Conservation (phyloP, 2,888 invertebrate genomes). For the Catocala sponsa region DNA sequence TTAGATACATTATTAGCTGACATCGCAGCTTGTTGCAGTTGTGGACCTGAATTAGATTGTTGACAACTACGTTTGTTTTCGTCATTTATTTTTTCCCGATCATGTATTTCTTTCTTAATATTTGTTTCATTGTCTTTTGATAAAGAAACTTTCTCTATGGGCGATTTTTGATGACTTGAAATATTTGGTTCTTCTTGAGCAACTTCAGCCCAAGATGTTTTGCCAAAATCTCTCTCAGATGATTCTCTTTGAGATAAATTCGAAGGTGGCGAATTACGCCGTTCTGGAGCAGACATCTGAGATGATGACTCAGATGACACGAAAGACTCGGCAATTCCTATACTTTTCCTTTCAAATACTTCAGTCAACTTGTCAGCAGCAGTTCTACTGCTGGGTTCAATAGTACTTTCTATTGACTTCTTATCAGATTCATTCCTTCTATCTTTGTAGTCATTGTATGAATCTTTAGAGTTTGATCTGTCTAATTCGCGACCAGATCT, state of each 20-base stretch:
- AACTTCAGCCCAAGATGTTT: conserved; percentile 84
- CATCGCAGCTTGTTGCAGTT: conserved; percentile 39
- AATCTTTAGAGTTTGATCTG: conserved; percentile 83
- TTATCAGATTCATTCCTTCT: conserved; percentile 84
- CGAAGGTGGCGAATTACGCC: conserved; percentile 78
- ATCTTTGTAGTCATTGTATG: conserved; percentile 83
- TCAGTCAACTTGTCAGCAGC: conserved; percentile 84
- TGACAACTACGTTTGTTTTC: conserved; percentile 55
- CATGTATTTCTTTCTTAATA: conserved; percentile 57
- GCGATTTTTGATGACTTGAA: conserved; percentile 53
- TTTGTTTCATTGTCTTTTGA: conserved; percentile 61
- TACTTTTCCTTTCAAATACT: conserved; percentile 84
- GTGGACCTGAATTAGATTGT: conserved; percentile 30
- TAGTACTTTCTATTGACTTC: conserved; percentile 72
- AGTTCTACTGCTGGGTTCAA: conserved; percentile 76
- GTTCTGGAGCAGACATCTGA: conserved; percentile 79
- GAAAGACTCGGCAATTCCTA: conserved; percentile 75
- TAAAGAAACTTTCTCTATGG: conserved; percentile 59
- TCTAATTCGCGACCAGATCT: conserved; percentile 78
- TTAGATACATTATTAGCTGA: conserved; percentile 47
- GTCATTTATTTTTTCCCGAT: conserved; percentile 51
- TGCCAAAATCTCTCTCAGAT: conserved; percentile 77
- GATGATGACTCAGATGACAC: conserved; percentile 67
- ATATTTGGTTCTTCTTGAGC: conserved; percentile 74
- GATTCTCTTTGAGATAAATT: conserved; percentile 80